These are phyloP conservation scores for Cephalotes varians DNA, from an alignment of 2,888 invertebrate genomes.

Conservation along the genomic window DNA sequence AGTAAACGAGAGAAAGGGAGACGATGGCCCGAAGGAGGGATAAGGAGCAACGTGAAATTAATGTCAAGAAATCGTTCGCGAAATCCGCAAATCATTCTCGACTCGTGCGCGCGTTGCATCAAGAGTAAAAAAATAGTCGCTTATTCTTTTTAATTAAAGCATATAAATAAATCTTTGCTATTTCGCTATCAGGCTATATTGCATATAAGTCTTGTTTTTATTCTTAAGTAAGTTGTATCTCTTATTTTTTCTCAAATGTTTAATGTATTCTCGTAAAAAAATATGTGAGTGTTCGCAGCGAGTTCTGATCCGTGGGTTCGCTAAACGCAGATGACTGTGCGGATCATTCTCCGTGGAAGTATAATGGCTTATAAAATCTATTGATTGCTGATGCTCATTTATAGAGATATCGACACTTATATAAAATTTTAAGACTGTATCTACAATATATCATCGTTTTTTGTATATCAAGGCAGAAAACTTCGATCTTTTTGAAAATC, in stretches of 20 bases:
- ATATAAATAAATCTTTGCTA: not conserved
- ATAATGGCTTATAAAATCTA: not conserved
- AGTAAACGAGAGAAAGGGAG: constrained; percentile 57
- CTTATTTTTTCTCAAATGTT: too few species aligned
- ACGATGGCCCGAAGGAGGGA: not conserved
- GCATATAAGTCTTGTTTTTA: not conserved
- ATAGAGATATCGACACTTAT: too few species aligned
- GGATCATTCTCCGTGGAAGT: not conserved
- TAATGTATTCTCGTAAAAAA: too few species aligned
- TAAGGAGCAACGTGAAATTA: constrained; percentile 60
- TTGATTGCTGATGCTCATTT: not conserved
- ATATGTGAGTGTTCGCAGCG: too few species aligned
- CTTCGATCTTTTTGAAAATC: not conserved
- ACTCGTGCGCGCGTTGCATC: not conserved
- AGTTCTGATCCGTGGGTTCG: not conserved
- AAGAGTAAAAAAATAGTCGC: not conserved
- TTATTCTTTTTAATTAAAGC: not conserved
- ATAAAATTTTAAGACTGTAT: not conserved
- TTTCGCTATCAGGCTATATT: not conserved
- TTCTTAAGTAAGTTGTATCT: not conserved
- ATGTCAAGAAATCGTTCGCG: constrained; percentile 32
- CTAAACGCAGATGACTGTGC: not conserved
- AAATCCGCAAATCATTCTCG: constrained; percentile 30
- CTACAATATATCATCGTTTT: not conserved
- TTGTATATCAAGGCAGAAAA: not conserved